Conservation (phyloP, 1,140 invertebrate species). For the Dinoponera quadriceps region DNA sequence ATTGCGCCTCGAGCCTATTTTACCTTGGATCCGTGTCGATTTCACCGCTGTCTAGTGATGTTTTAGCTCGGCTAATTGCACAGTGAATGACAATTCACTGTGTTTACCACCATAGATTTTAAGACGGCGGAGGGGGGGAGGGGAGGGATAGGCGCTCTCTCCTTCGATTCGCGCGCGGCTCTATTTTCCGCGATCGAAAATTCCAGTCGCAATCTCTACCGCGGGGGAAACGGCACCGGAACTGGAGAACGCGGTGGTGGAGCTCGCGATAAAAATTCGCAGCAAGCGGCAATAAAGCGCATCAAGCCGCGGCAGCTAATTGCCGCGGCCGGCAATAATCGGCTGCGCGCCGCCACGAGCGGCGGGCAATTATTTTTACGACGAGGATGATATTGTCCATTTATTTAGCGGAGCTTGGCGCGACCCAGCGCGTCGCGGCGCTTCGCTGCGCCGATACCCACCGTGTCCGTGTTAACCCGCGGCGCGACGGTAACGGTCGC, state of each 20-base stretch:
- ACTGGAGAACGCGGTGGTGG: slow-evolving; percentile 40
- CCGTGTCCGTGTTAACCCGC: slow-evolving; percentile 58
- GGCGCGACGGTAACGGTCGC: slow-evolving; percentile 64
- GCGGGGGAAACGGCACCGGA: slow-evolving; percentile 27
- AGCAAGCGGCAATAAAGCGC: slow-evolving; percentile 72
- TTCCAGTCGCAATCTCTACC: slow-evolving; percentile 14
- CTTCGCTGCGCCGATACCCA: slow-evolving; percentile 65
- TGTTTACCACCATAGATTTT: too few species aligned
- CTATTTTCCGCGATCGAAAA: slow-evolving; percentile 49
- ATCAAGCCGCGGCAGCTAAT: slow-evolving; percentile 72
- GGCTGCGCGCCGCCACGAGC: slow-evolving; percentile 57
- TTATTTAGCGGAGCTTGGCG: slow-evolving; percentile 69
- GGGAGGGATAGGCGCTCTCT: too few species aligned
- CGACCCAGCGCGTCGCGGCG: slow-evolving; percentile 45
- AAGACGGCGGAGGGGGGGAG: too few species aligned
- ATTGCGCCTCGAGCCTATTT: too few species aligned
- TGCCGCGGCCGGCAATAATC: slow-evolving; percentile 72
- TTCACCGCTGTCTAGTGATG: too few species aligned
- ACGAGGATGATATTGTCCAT: slow-evolving; percentile 74
- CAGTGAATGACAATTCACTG: too few species aligned
- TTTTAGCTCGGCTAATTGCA: too few species aligned
- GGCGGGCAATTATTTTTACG: slow-evolving; percentile 73
- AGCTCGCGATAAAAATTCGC: slow-evolving; percentile 69
- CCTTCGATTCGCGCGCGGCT: background rate
- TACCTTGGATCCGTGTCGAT: background rate